Base-by-base conservation (phyloP, 1,140 invertebrate species). In the Ruditapes philippinarum region DNA sequence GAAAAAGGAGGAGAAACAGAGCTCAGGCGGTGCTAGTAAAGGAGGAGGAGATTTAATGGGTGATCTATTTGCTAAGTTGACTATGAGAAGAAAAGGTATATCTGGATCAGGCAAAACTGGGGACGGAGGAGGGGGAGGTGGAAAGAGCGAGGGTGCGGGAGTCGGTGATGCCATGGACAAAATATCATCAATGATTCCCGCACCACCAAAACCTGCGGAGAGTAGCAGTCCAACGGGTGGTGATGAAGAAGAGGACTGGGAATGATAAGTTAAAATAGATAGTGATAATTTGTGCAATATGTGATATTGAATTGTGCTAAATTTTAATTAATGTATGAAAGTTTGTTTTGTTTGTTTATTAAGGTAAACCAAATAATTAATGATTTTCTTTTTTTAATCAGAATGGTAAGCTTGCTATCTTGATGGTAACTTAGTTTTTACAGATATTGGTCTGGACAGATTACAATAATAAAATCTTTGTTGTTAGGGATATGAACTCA, bases 31-130 rank as follows among this genome's bases (percentile, higher is more conserved):
- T 19, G 98, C 95, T 96, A 79, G 94, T 65, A 88, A 70, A 25
- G 91, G 91, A 60, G 92, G 92, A 84, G 92, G 94, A 17, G 98
- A 99, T 95, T 96, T 99, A 5, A 99, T 99, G 98, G 97, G 97
- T 36, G 98, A 99, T 96, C 96, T 99, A 5, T 98, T 98, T 93
- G 97, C 97, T 0, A 98, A 98, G 96, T 96, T 99, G 31, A 97
- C 97, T 38, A 97, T 98, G 96, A 97, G 98, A 83, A 96, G 98
- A 12, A 98, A 98, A 95, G 96, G 98, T 33, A 99, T 99, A 90
- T 98, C 98, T n/a, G 98, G 98, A 19, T 96, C 96, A 22, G 97
- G 97, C 86, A 92, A 90, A 31, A n/a, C 85, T 4, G 85, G 78
- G 60, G 89, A 79, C 60, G 86, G 78, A 1, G 81, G 70, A 7